Base-by-base conservation (phyloP, 1,140 invertebrate species). In the Drosophila repleta region DNA sequence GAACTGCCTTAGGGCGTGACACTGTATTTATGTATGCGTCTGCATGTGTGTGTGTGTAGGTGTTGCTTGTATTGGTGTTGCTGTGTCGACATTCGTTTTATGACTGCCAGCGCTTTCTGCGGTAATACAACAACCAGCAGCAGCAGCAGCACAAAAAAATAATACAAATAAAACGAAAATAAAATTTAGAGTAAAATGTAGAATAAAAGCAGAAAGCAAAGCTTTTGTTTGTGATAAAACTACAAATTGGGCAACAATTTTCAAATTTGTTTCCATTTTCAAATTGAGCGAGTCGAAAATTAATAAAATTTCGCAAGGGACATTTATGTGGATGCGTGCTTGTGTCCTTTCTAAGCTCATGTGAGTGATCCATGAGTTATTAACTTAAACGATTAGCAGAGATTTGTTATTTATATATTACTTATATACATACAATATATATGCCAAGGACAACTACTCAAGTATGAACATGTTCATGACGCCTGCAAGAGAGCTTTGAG, bases 171-270 rank as follows among this genome's bases (percentile, higher is more conserved):
- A 32, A 24, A 45, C 6, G 15, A 67, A n/a, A 35, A 52, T 35
- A 24, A 48, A 29, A 29, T 29, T 29, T 29, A 29, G 5, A 29
- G 8, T 29, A 29, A 52, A 24, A 41, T 20, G 26, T 55, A 10
- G 43, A 65, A 52, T 51, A 71, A 51, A 29, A 58, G 11, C 53
- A 15, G 35, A 21, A 43, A 57, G 21, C 32, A 56, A 32, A 10
- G 3, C n/a, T 17, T 4, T 32, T 56, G 60, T 62, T 24, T 63
- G 49, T 55, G 66, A 48, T 62, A 63, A 62, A 63, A 69, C 51
- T 63, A 49, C 60, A 56, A 70, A 70, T 57, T 64, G 63, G 52
- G 35, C 21, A 21, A 24, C 43, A 56, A 64, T 70, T 64, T 64
- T 49, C 17, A 39, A 64, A 51, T 70, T 63, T 63, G 60, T 69